A percentile compares a stretch with the other conserved stretches of the same genome.
These are phyloP conservation scores for Nipponacmea schrenckii DNA, from an alignment of 2,888 invertebrate species.

Conservation along the genomic window DNA sequence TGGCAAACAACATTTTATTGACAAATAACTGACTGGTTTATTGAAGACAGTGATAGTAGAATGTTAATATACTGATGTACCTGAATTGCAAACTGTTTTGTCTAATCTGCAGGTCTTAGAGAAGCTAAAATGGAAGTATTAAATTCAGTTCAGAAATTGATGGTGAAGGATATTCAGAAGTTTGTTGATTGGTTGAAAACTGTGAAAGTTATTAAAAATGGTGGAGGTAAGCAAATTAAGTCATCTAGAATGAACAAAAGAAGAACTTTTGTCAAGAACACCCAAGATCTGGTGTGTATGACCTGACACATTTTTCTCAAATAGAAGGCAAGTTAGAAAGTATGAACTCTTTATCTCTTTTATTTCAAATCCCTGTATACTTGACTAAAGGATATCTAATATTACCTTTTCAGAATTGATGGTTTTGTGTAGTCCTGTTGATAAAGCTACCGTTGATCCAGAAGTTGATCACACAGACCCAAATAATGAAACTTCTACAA, in stretches of 20 bases:
- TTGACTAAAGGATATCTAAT: neutral
- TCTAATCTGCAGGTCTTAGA: slow-evolving; percentile 33
- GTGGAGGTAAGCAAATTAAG: slow-evolving; percentile 41
- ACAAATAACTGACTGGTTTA: too few relatives aligned
- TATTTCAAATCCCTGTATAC: neutral
- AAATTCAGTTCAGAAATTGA: slow-evolving; percentile 50
- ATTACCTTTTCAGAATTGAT: slow-evolving; percentile 43
- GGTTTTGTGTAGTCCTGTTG: slow-evolving; percentile 56
- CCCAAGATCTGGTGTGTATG: neutral
- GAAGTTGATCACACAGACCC: slow-evolving; percentile 8
- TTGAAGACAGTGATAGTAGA: too few relatives aligned
- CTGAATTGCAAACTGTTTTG: too few relatives aligned
- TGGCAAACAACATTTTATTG: too few relatives aligned
- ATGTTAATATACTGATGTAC: too few relatives aligned
- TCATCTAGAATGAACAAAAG: too few relatives aligned
- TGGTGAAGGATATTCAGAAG: slow-evolving; percentile 54
- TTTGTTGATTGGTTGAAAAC: slow-evolving; percentile 61
- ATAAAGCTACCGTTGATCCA: slow-evolving; percentile 27
- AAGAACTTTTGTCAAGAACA: too few relatives aligned
- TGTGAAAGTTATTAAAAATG: slow-evolving; percentile 52
- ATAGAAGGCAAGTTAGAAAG: too few relatives aligned
- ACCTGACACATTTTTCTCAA: too few relatives aligned
- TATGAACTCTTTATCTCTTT: neutral
- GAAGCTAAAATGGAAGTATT: slow-evolving; percentile 56
- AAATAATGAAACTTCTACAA: slow-evolving; percentile 3